Evolutionary conservation across 2,888 invertebrate species (phyloP).

Genomic region (Alloscopus bannaensis): DNA sequence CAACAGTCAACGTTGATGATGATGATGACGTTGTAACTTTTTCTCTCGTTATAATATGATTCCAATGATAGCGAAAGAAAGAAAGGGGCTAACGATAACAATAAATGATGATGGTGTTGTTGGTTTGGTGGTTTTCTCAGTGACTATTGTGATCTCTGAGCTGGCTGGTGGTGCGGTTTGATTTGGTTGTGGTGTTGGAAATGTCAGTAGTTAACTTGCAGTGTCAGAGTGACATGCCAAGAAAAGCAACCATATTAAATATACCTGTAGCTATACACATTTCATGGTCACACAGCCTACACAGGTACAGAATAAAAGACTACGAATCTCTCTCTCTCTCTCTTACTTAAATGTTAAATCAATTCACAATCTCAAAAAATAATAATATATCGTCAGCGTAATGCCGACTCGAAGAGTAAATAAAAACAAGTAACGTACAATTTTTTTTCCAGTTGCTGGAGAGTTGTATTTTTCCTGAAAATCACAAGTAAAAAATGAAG

Average conservation of each 20-base stretch:
- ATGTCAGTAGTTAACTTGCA: slow-evolving; percentile 47
- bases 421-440: too few relatives aligned
- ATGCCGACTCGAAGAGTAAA: too few relatives aligned
- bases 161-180: slow-evolving; percentile 35
- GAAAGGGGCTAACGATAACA: slow-evolving; percentile 38
- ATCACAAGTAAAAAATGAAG: background rate
- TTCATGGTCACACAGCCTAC: slow-evolving; percentile 23
- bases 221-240: slow-evolving; percentile 63
- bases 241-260: too few relatives aligned
- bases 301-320: background rate
- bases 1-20: slow-evolving; percentile 52
- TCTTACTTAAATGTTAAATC: too few relatives aligned
- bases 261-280: too few relatives aligned
- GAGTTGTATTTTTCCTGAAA: background rate
- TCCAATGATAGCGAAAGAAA: slow-evolving; percentile 30
- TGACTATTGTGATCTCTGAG: slow-evolving; percentile 13
- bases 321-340: too few relatives aligned
- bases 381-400: too few relatives aligned
- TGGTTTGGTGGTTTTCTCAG: too few relatives aligned
- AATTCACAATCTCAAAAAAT: too few relatives aligned
- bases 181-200: slow-evolving; percentile 13
- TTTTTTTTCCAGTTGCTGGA: background rate
- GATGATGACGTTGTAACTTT: slow-evolving; percentile 62
- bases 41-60: too few relatives aligned
- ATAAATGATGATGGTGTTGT: slow-evolving; percentile 57